Conservation (phyloP, 1,140 invertebrate species). For the Paralvinella palmiformis region DNA sequence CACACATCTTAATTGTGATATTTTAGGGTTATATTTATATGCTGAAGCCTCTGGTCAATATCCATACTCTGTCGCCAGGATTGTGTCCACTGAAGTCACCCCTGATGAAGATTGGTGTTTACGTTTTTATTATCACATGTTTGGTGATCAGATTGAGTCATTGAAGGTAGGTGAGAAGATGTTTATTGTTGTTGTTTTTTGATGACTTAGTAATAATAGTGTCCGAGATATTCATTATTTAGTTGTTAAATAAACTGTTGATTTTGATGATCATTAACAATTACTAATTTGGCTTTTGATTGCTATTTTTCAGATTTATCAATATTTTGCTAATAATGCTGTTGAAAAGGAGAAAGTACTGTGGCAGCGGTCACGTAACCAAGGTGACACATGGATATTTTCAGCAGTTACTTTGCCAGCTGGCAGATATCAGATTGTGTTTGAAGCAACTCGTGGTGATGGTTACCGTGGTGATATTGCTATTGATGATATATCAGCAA, state of each 20-base stretch:
- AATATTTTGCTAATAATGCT: too few relatives aligned
- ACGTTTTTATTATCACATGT: slow-evolving; percentile 13
- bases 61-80: background rate
- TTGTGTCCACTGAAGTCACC: background rate
- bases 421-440: background rate
- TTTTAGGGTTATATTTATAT: too few relatives aligned
- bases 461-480: background rate
- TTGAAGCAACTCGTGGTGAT: background rate
- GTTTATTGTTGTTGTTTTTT: too few relatives aligned
- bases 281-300: too few relatives aligned
- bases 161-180: background rate
- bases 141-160: background rate
- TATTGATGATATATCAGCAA: slow-evolving; percentile 4
- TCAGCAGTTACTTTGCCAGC: background rate
- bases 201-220: too few relatives aligned
- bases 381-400: slow-evolving; percentile 4
- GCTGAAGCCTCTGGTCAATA: slow-evolving; percentile 11
- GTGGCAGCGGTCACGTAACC: slow-evolving; percentile 4
- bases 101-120: background rate
- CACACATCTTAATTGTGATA: too few relatives aligned
- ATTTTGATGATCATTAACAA: too few relatives aligned
- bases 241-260: too few relatives aligned
- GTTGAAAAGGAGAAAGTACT: background rate
- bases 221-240: too few relatives aligned
- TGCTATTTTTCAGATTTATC: too few relatives aligned